These are phyloP conservation scores for Lophochroa leadbeateri DNA, from an alignment of 2,113 vertebrate species.

Conservation along the genomic window DNA sequence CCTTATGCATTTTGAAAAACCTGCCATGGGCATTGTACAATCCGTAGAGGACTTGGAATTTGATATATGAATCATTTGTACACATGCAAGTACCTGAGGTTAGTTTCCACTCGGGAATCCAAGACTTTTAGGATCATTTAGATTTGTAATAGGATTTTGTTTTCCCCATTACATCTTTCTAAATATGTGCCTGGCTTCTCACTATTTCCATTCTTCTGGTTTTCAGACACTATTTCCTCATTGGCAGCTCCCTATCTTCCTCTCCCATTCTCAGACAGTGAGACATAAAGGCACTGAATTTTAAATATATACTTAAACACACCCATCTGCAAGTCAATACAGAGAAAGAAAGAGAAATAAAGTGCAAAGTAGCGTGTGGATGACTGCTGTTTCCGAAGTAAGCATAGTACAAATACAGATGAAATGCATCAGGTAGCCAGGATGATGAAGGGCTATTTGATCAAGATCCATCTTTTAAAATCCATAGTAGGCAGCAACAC, in stretches of 20 bases:
- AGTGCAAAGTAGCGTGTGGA: neutral
- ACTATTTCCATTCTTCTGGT: conserved; percentile 57
- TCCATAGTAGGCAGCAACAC: neutral
- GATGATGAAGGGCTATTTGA: neutral
- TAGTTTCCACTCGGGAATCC: conserved; percentile 14
- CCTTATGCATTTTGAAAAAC: neutral
- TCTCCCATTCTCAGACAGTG: conserved; percentile 64
- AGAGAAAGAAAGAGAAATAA: neutral
- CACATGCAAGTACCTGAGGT: neutral
- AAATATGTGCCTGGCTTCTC: conserved; percentile 52
- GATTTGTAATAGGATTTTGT: conserved; percentile 37
- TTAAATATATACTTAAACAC: conserved; percentile 35
- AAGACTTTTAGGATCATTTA: conserved; percentile 25
- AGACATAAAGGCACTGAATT: conserved; percentile 46
- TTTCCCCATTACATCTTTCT: conserved; percentile 13
- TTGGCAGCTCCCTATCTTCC: conserved; percentile 57
- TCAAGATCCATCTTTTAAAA: neutral
- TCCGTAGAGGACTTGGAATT: neutral
- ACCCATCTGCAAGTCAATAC: conserved; percentile 12
- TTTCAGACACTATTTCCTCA: conserved; percentile 60
- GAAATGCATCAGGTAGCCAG: neutral
- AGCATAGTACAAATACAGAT: neutral
- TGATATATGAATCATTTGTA: neutral
- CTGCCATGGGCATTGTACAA: neutral
- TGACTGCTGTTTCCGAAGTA: neutral